phyloP scores from a whole-genome alignment of 2,888 invertebrate genomes.

The Gastracanthus pulcherrimus region DNA sequence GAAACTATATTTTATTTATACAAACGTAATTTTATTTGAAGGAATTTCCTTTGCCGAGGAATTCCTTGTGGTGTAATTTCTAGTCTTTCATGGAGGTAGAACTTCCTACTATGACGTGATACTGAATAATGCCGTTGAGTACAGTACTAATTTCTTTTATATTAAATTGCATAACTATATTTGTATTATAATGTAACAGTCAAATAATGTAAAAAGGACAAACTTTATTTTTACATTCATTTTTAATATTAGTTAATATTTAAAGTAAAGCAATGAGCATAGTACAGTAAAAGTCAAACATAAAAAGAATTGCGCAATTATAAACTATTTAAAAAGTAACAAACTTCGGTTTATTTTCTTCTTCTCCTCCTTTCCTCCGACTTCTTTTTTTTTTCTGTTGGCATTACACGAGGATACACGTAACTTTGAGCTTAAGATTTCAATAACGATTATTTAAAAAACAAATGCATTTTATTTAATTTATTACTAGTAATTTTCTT shows the following conservation, averaged over 20 bases:
- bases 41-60: background rate
- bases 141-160: background rate
- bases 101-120: background rate
- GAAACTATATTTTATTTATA: conserved; percentile 2
- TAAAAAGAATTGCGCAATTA: background rate
- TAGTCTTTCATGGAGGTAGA: background rate
- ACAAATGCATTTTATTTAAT: conserved; percentile 15
- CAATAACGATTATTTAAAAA: conserved; percentile 8
- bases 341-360: background rate
- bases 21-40: conserved; percentile 11
- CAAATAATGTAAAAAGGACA: too few species aligned
- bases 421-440: background rate
- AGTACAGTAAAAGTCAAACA: background rate
- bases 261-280: too few species aligned
- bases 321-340: conserved; percentile 3
- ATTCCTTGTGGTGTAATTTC: background rate
- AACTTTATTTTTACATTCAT: too few species aligned
- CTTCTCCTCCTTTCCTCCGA: too few species aligned
- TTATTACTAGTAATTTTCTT: conserved; percentile 21
- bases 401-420: background rate
- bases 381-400: background rate
- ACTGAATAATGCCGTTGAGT: background rate
- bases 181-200: too few species aligned
- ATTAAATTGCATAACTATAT: background rate
- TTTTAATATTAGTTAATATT: too few species aligned